Evolutionary conservation across 2,113 vertebrate genomes (phyloP).

Genomic region (Pachycephala philippinensis): DNA sequence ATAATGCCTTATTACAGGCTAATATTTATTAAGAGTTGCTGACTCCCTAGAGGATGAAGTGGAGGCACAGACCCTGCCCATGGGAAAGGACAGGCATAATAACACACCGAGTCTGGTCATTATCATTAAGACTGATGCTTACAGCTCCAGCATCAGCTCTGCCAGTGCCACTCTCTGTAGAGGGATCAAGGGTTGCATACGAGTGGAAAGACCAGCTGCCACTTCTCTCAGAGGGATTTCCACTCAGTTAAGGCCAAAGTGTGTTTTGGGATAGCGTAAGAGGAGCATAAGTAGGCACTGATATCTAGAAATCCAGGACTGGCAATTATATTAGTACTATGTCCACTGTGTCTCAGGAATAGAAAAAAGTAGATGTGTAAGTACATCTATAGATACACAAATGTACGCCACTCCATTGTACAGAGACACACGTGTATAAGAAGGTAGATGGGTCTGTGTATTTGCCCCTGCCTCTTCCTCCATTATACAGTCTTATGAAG

Average conservation of each 20-base stretch:
- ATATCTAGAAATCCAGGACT: not conserved
- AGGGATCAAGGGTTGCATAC: not conserved
- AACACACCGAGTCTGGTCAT: not conserved
- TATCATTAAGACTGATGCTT: not conserved
- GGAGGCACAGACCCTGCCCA: not conserved
- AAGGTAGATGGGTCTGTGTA: not conserved
- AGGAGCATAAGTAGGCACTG: not conserved
- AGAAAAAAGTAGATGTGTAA: not conserved
- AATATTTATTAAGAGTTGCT: conserved; percentile 3
- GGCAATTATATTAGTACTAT: not conserved
- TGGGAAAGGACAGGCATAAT: not conserved
- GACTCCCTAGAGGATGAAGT: not conserved
- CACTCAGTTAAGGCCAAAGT: not conserved
- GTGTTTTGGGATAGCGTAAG: not conserved
- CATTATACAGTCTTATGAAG: not conserved
- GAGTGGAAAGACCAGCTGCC: not conserved
- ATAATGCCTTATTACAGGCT: not conserved
- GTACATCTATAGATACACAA: not conserved
- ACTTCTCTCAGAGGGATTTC: not conserved
- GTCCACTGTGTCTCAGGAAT: not conserved
- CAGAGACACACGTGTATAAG: not conserved
- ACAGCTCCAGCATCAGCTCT: not conserved
- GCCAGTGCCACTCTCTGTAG: not conserved
- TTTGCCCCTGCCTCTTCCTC: not conserved
- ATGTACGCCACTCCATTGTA: not conserved